A percentile compares a stretch with the other conserved stretches of the same genome.
These are phyloP conservation scores for Phoenicopterus ruber DNA, from an alignment of 2,113 vertebrate genomes.

Conservation along the genomic window DNA sequence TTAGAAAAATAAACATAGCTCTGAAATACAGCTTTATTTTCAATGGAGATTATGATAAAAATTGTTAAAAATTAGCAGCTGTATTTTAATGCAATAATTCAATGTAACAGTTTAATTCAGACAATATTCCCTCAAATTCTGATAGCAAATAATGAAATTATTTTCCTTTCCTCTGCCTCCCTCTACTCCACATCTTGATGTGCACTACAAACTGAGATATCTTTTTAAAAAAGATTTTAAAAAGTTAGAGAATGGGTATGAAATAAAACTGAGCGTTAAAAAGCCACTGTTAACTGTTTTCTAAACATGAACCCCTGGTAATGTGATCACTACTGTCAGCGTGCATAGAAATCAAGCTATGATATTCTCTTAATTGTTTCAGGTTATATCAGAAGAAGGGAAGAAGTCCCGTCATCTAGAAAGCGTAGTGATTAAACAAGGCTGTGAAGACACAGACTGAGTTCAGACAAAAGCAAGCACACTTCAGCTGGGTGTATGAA, in stretches of 20 bases:
- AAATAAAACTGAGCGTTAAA: background rate
- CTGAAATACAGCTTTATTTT: constrained; percentile 22
- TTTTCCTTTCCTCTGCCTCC: background rate
- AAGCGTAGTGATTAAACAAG: background rate
- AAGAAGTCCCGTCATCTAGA: too few species aligned
- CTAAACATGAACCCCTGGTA: background rate
- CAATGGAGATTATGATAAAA: constrained; percentile 22
- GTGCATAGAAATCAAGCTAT: background rate
- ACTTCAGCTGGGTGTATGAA: background rate
- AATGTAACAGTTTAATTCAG: background rate
- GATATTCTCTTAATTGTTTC: background rate
- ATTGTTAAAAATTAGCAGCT: constrained; percentile 12
- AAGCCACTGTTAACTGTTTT: background rate
- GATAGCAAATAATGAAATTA: constrained; percentile 9
- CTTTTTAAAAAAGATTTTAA: background rate
- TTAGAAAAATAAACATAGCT: constrained; percentile 63
- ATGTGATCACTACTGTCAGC: background rate
- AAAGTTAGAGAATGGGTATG: background rate
- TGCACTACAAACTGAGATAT: background rate
- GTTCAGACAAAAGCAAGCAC: background rate
- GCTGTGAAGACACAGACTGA: background rate
- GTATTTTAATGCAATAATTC: background rate
- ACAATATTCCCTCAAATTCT: background rate
- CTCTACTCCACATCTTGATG: background rate
- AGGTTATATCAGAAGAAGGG: background rate